These are phyloP conservation scores for Pseudococcus jackbeardsleyi DNA, from an alignment of 2,888 invertebrate species.

Conservation along the genomic window DNA sequence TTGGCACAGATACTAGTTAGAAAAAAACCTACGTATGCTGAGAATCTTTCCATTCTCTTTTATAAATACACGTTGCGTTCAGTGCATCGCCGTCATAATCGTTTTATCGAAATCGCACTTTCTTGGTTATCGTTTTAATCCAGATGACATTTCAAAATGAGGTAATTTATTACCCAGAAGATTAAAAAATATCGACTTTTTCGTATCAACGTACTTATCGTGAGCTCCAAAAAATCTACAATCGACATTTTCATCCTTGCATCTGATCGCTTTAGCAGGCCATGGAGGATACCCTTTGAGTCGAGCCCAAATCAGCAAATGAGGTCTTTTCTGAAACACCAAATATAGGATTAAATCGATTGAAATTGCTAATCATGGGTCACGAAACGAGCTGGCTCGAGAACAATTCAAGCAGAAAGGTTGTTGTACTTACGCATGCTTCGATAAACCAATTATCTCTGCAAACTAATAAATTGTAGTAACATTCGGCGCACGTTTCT, in stretches of 20 bases:
- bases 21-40: no score
- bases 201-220: slow-evolving; percentile 36
- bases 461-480: slow-evolving; percentile 85
- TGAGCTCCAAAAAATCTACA: slow-evolving; percentile 73
- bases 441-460: slow-evolving; percentile 86
- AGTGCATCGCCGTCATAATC: neutral
- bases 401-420: neutral
- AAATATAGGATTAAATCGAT: neutral
- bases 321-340: slow-evolving; percentile 73
- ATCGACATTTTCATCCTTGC: slow-evolving; percentile 57
- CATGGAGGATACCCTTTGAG: slow-evolving; percentile 97
- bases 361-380: neutral
- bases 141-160: neutral
- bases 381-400: neutral
- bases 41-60: neutral
- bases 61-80: neutral
- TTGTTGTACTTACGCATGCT: slow-evolving; percentile 76
- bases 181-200: neutral
- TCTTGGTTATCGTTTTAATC: neutral
- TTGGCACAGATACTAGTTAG: neutral
- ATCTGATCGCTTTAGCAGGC: slow-evolving; percentile 86
- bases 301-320: slow-evolving; percentile 95
- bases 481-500: slow-evolving; percentile 94
- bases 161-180: neutral
- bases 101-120: neutral